Conservation (phyloP, 2,888 invertebrate species). For the Fabriciana adippe region DNA sequence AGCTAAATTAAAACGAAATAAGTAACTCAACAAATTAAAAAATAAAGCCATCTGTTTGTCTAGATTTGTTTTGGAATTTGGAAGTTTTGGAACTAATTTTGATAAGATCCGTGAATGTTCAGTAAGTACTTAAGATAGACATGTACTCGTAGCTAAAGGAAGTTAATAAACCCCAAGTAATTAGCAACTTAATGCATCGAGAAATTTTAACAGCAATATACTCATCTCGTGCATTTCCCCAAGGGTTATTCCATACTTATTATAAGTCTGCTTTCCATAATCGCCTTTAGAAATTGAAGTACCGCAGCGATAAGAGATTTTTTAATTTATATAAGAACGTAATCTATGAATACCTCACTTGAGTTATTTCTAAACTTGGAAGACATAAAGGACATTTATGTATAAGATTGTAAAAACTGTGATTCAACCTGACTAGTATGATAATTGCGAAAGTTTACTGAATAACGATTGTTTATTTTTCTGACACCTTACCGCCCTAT, state of each 20-base stretch:
- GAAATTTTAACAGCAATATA: constrained; percentile 14
- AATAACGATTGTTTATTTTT: too few relatives aligned
- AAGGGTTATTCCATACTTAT: constrained; percentile 7
- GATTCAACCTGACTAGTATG: too few relatives aligned
- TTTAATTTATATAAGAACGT: neutral
- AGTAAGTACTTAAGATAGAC: neutral
- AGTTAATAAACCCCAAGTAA: constrained; percentile 5
- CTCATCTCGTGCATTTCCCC: constrained; percentile 3
- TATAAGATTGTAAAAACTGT: too few relatives aligned
- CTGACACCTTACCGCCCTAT: too few relatives aligned
- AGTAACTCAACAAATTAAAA: too few relatives aligned
- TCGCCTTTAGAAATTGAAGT: constrained; percentile 16
- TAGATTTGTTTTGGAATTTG: too few relatives aligned
- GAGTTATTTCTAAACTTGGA: neutral
- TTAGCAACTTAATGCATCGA: constrained; percentile 11
- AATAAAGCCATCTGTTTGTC: too few relatives aligned
- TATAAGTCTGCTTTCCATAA: constrained; percentile 14
- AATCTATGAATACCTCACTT: neutral
- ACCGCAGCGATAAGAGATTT: constrained; percentile 9
- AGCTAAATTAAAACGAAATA: too few relatives aligned
- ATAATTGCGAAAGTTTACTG: too few relatives aligned
- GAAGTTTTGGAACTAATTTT: too few relatives aligned
- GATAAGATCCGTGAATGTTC: too few relatives aligned
- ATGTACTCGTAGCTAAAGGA: neutral
- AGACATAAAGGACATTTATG: too few relatives aligned